These are phyloP conservation scores for Atrichornis clamosus DNA, from an alignment of 2,113 vertebrate genomes.

Conservation along the genomic window DNA sequence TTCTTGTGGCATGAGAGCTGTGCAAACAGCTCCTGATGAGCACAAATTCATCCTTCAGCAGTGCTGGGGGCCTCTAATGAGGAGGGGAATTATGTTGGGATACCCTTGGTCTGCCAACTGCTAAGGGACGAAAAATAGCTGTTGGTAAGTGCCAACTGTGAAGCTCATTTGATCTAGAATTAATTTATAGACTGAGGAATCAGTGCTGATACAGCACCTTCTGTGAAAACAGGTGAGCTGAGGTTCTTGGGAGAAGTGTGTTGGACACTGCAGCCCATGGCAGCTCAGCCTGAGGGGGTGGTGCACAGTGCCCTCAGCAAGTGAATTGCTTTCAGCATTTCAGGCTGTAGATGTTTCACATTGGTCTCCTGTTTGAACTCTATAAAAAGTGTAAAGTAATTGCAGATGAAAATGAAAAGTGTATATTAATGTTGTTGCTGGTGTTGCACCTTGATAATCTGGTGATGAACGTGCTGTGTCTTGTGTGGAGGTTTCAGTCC, in stretches of 20 bases:
- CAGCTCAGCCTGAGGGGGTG: background rate
- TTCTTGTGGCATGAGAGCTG: background rate
- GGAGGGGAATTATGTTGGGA: background rate
- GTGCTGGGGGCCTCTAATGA: accelerated
- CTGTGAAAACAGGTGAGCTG: background rate
- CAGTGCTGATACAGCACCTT: background rate
- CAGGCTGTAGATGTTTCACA: background rate
- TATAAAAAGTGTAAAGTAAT: background rate
- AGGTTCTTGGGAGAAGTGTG: accelerated
- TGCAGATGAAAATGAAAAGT: background rate
- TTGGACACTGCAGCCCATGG: background rate
- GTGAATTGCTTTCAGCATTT: background rate
- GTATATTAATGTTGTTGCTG: background rate
- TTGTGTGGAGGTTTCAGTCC: background rate
- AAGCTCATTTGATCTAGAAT: background rate
- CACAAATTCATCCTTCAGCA: background rate
- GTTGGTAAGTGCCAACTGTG: background rate
- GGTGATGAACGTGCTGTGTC: background rate
- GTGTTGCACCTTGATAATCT: background rate
- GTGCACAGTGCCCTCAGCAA: background rate
- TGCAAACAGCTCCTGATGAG: background rate
- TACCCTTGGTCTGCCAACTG: background rate
- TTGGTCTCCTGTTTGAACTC: background rate
- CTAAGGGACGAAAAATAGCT: background rate
- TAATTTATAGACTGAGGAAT: background rate